Evolutionary conservation across 1,140 invertebrate genomes (phyloP), one percentile per base, ranked within the genome.

Genomic region (Cheumatopsyche charites): DNA sequence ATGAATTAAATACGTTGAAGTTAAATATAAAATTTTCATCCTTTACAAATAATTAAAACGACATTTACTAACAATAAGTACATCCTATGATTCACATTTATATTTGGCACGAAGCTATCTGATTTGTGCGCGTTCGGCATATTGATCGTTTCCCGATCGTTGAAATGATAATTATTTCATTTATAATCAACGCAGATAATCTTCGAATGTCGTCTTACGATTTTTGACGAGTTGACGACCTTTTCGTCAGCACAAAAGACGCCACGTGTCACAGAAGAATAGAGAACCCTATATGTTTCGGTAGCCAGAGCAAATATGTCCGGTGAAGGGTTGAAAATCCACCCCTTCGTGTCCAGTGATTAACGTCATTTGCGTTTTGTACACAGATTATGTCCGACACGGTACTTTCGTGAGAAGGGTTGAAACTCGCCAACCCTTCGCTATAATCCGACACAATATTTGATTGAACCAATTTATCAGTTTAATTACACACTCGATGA

Each of bases 361-460:
- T 68, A 68, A 68, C 66, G 45, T 68, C 66, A 55, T 68, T 68
- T 68, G 66, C 66, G 66, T 68, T 55, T 55, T 49, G 66, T 68
- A 68, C 66, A 68, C 66, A 68, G 66, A 68, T 68, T 68, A 68
- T 67, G 47, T 55, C 47, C 26, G 26, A 36, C 15, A 45, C 25
- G 23, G 43, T 25, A 45, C 17, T 61, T n/a, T n/a, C 25, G 36
- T 13, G 25, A 6, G 47, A 36, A 29, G 66, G 66, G n/a, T 67
- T 47, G 23, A 26, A 49, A 45, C 13, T 19, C 0, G 42, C 42
- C 5, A 47, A 55, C 23, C 23, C 21, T 13, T 66, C 15, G 63
- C 63, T 68, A n/a, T n/a, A 68, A 68, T 68, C 47, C 47, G 23
- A n/a, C 13, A 13, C 19, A 36, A 52, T 45, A 68, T 49, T 68